Conservation (phyloP, 2,888 invertebrate genomes). For the Lithophane socia region DNA sequence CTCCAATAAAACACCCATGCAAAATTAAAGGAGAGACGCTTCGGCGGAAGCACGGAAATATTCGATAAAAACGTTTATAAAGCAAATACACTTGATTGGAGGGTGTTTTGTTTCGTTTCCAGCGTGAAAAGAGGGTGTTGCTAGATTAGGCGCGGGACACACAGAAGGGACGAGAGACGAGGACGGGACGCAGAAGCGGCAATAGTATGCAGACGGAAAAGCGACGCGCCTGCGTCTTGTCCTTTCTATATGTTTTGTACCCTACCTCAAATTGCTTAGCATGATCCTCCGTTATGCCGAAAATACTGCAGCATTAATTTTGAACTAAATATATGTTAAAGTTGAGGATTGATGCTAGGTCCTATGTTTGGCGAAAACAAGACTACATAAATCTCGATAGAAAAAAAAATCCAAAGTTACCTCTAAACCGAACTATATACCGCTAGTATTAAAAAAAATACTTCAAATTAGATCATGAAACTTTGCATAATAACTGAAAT, state of each 20-base stretch:
- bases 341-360: too few relatives aligned
- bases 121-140: background rate
- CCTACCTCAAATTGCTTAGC: too few relatives aligned
- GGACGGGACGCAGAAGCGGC: background rate
- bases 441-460: too few relatives aligned
- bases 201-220: background rate
- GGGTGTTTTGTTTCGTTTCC: conserved; percentile 23
- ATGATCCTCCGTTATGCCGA: too few relatives aligned
- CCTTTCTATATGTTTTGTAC: background rate
- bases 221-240: background rate
- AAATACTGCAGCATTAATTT: too few relatives aligned
- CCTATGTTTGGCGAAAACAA: too few relatives aligned
- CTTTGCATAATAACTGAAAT: too few relatives aligned
- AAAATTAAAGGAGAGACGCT: conserved; percentile 58
- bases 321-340: too few relatives aligned
- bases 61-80: conserved; percentile 52
- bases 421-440: too few relatives aligned
- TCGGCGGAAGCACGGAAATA: conserved; percentile 49
- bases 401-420: too few relatives aligned
- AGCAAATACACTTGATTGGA: conserved; percentile 38
- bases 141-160: background rate
- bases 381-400: too few relatives aligned
- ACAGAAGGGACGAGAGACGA: background rate
- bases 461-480: too few relatives aligned
- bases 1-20: conserved; percentile 55